Evolutionary conservation across 2,113 vertebrate species (phyloP).

Genomic region (Trochalopteron elliotii): DNA sequence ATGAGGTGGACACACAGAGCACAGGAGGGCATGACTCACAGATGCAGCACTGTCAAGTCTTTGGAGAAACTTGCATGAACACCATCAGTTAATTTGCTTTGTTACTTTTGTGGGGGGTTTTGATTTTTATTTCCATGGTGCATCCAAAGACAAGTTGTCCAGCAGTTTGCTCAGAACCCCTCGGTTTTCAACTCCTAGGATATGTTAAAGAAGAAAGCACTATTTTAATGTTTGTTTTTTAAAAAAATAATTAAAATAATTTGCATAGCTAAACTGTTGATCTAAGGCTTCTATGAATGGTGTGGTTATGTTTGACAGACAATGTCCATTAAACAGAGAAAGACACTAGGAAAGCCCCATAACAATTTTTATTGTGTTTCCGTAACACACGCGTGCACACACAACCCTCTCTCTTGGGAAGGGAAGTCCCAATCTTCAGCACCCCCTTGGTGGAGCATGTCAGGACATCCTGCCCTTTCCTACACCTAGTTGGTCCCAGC

Average conservation of each 20-base stretch:
- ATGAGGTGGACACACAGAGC: conserved; percentile 66
- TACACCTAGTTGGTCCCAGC: neutral
- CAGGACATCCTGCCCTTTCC: conserved; percentile 5
- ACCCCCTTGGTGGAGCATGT: neutral
- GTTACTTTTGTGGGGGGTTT: conserved; percentile 69
- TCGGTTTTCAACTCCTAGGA: conserved; percentile 73
- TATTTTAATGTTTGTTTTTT: conserved; percentile 74
- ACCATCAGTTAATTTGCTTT: conserved; percentile 73
- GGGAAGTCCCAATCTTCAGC: neutral
- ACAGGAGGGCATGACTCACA: conserved; percentile 73
- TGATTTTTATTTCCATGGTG: conserved; percentile 74
- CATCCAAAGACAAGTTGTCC: conserved; percentile 77
- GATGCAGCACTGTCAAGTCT: conserved; percentile 72
- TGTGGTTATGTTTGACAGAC: conserved; percentile 71
- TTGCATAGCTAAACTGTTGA: conserved; percentile 83
- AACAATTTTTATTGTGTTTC: conserved; percentile 62
- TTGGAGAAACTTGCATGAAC: conserved; percentile 73
- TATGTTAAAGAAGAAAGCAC: conserved; percentile 78
- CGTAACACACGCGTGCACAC: neutral
- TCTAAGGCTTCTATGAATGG: conserved; percentile 82
- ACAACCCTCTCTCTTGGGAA: neutral
- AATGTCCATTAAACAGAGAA: conserved; percentile 70
- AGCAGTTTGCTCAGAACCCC: conserved; percentile 74
- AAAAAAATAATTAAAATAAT: conserved; percentile 75
- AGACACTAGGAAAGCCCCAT: conserved; percentile 64